A percentile compares a stretch with the other conserved stretches of the same genome.
phyloP scores from a whole-genome alignment of 2,113 vertebrate species.

The Semicossyphus pulcher region DNA sequence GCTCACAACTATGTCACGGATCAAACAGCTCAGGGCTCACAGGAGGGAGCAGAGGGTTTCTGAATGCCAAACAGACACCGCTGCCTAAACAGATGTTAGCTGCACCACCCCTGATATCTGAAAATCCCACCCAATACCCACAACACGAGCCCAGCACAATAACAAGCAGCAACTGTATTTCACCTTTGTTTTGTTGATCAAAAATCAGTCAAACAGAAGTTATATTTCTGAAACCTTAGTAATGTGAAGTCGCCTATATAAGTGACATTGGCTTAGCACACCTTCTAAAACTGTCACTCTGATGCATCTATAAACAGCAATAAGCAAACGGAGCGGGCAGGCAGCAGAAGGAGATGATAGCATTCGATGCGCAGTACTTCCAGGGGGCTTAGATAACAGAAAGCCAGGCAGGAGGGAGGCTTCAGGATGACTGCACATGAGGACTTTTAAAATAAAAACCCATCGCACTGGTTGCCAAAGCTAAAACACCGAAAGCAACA shows the following conservation, averaged over 20 bases:
- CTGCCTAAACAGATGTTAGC: slow-evolving; percentile 76
- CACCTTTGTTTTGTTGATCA: not conserved
- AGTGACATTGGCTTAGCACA: not conserved
- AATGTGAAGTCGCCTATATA: not conserved
- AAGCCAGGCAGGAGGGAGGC: slow-evolving; percentile 45
- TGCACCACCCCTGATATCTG: slow-evolving; percentile 58
- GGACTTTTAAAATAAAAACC: slow-evolving; percentile 68
- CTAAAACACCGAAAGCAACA: slow-evolving; percentile 73
- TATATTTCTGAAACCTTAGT: not conserved
- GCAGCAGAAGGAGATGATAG: slow-evolving; percentile 45
- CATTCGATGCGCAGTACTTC: slow-evolving; percentile 37
- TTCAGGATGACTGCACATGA: slow-evolving; percentile 66
- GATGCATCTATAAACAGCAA: slow-evolving; percentile 46
- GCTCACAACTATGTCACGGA: slow-evolving; percentile 65
- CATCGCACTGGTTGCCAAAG: slow-evolving; percentile 62
- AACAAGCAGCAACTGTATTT: too few relatives aligned
- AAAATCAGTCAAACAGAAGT: not conserved
- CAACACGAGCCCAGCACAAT: slow-evolving; percentile 45
- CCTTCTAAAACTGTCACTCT: slow-evolving; percentile 29
- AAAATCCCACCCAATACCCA: slow-evolving; percentile 62
- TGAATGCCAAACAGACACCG: slow-evolving; percentile 73
- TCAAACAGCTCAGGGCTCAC: slow-evolving; percentile 65
- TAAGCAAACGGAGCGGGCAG: slow-evolving; percentile 13
- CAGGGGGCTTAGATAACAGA: slow-evolving; percentile 59
- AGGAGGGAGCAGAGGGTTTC: slow-evolving; percentile 58